A percentile compares a stretch with the other conserved stretches of the same genome.
Conservation (phyloP, 2,113 vertebrate species). For the Pituophis catenifer region DNA sequence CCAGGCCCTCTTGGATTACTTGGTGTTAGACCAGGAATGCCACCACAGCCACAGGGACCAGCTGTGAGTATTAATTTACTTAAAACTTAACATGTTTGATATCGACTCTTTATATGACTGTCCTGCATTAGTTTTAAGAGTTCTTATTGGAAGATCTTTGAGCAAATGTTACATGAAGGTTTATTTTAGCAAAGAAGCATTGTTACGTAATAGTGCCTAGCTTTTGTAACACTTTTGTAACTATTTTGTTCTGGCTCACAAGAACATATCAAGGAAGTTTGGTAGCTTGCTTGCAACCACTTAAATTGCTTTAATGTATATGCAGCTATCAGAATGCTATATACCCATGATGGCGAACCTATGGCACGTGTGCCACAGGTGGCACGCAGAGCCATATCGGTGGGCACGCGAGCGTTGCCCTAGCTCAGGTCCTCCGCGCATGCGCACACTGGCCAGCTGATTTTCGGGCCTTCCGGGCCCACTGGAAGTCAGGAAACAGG, state of each 20-base stretch:
- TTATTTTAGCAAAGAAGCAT: neutral
- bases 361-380: too few species aligned
- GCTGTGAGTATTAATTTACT: constrained; percentile 72
- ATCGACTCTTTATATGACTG: neutral
- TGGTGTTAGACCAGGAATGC: constrained; percentile 93
- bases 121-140: constrained; percentile 11
- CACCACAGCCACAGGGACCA: constrained; percentile 89
- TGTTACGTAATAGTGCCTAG: neutral
- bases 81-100: neutral
- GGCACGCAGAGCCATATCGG: too few species aligned
- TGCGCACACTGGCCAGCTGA: too few species aligned
- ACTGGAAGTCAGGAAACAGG: too few species aligned
- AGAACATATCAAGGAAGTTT: neutral
- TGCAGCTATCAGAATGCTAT: neutral
- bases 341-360: neutral
- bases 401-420: too few species aligned
- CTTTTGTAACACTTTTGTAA: neutral
- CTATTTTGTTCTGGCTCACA: neutral
- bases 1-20: constrained; percentile 89
- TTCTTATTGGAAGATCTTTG: constrained; percentile 33
- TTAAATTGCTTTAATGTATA: neutral
- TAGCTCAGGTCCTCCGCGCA: too few species aligned
- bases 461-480: too few species aligned
- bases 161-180: neutral
- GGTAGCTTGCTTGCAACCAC: neutral